A percentile compares a stretch with the other conserved stretches of the same genome.
Evolutionary conservation across 2,113 vertebrate species (phyloP).

Genomic region (Aplodontia rufa): DNA sequence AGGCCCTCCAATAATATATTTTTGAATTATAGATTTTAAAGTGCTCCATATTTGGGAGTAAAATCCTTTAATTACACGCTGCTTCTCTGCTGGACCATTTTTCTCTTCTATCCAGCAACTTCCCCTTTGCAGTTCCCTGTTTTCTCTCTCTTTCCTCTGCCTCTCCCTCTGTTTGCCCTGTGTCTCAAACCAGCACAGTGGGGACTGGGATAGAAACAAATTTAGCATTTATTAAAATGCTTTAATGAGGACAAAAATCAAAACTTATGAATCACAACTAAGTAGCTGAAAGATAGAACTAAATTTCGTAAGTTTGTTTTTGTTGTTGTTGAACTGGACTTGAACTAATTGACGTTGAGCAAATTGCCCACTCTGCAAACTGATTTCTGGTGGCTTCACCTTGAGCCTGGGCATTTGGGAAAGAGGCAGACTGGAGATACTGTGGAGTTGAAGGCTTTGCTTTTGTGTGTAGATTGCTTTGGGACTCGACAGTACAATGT

Average conservation of each 20-base stretch:
- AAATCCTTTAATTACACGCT: not conserved
- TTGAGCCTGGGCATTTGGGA: not conserved
- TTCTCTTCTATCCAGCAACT: rapidly evolving
- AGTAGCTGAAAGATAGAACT: not conserved
- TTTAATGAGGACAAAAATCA: not conserved
- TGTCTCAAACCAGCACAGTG: not conserved
- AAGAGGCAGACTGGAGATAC: not conserved
- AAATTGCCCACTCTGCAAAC: not conserved
- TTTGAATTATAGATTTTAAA: not conserved
- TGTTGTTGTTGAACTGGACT: not conserved
- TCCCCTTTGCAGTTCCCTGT: not conserved
- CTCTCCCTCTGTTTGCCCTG: not conserved
- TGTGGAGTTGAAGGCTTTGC: not conserved
- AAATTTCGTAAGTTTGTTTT: not conserved
- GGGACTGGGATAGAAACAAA: not conserved
- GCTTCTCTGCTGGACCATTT: not conserved
- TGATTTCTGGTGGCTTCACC: not conserved
- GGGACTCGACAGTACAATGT: not conserved
- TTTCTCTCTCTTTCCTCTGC: not conserved
- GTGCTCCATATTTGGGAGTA: not conserved
- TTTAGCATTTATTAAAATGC: not conserved
- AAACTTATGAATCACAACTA: not conserved
- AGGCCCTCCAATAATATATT: not conserved
- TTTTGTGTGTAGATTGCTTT: not conserved
- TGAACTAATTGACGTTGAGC: not conserved